These are phyloP conservation scores for Pseudomyrmex pallidus DNA, from an alignment of 1,140 invertebrate genomes.

Conservation along the genomic window DNA sequence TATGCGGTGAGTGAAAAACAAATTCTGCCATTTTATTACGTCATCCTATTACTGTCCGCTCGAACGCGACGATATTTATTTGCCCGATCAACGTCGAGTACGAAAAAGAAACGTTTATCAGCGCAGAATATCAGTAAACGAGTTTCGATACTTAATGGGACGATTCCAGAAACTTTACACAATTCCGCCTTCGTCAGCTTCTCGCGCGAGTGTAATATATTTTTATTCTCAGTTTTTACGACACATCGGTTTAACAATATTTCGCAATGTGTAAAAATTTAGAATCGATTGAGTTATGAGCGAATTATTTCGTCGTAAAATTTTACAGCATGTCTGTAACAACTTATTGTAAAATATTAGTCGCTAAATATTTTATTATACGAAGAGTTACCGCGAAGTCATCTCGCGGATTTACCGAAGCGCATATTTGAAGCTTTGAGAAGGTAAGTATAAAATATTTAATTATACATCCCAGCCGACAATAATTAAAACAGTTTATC, in stretches of 20 bases:
- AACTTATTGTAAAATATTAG: not conserved
- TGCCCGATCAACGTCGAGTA: not conserved
- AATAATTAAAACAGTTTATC: not conserved
- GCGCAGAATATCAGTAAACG: not conserved
- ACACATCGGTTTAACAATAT: not conserved
- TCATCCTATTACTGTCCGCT: too few relatives aligned
- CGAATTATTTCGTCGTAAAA: not conserved
- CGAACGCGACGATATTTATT: not conserved
- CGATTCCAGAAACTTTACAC: slow-evolving; percentile 58
- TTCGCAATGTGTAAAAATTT: not conserved
- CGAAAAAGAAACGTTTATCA: not conserved
- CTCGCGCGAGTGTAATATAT: not conserved
- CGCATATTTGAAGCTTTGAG: slow-evolving; percentile 24
- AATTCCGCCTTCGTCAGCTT: not conserved
- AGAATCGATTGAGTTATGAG: not conserved
- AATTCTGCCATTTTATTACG: slow-evolving; percentile 1
- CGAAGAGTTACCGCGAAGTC: not conserved
- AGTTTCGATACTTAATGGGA: slow-evolving; percentile 35
- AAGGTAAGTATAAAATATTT: slow-evolving; percentile 55
- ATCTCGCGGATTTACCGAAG: not conserved
- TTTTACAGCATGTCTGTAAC: too few relatives aligned
- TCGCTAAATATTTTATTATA: not conserved
- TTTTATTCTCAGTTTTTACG: not conserved
- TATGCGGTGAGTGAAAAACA: slow-evolving; percentile 88
- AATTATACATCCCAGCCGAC: not conserved